Conservation (phyloP, 2,888 invertebrate species). For the Mechanitis mazaeus region DNA sequence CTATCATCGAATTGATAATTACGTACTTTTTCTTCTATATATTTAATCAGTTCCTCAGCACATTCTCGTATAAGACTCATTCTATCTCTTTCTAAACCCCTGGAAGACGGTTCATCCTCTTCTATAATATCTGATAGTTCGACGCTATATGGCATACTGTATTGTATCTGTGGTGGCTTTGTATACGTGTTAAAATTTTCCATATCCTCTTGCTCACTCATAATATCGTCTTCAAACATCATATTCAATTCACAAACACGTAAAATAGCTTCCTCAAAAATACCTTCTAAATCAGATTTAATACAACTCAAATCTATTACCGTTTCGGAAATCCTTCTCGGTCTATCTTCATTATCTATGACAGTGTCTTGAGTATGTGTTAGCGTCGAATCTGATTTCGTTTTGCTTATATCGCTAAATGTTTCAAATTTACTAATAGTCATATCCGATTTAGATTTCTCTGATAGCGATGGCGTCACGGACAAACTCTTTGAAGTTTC, state of each 20-base stretch:
- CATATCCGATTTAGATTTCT: slow-evolving; percentile 68
- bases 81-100: slow-evolving; percentile 46
- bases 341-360: slow-evolving; percentile 55
- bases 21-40: slow-evolving; percentile 57
- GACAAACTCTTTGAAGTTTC: slow-evolving; percentile 47
- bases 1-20: slow-evolving; percentile 40
- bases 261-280: slow-evolving; percentile 54
- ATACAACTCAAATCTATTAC: slow-evolving; percentile 61
- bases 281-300: slow-evolving; percentile 61
- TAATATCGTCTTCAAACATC: slow-evolving; percentile 51
- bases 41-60: slow-evolving; percentile 55
- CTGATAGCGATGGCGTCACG: slow-evolving; percentile 59
- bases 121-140: slow-evolving; percentile 68
- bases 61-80: slow-evolving; percentile 41
- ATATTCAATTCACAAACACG: slow-evolving; percentile 47
- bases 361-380: slow-evolving; percentile 70
- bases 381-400: slow-evolving; percentile 67
- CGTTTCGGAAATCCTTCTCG: slow-evolving; percentile 64
- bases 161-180: slow-evolving; percentile 53
- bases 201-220: slow-evolving; percentile 64
- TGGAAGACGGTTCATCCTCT: slow-evolving; percentile 65
- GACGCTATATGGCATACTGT: slow-evolving; percentile 55
- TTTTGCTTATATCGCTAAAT: slow-evolving; percentile 66
- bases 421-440: slow-evolving; percentile 68
- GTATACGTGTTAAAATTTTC: slow-evolving; percentile 65